Evolutionary conservation across 2,888 invertebrate genomes (phyloP), one percentile per base, ranked within the genome.

Genomic region (Clepsis dumicolana): DNA sequence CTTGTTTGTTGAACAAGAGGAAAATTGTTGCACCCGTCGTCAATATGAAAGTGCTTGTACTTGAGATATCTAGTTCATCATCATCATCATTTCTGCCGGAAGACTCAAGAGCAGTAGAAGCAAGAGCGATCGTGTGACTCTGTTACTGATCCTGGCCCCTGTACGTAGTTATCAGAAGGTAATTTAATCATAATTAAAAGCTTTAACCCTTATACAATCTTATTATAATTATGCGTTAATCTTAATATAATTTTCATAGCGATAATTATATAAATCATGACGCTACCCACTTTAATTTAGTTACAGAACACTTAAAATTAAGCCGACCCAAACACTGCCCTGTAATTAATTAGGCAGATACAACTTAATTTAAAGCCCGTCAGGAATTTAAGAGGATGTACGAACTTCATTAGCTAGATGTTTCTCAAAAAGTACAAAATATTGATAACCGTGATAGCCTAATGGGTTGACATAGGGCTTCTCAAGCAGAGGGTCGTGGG

Each of bases 291-390:
- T 41, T 41, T 41, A n/a, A 48, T 48, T 21, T 48, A 48, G 48
- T 48, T 48, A 21, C 18, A 35, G 24, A 32, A 18, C 21, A 56
- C 35, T 35, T 56, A 16, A 16, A 59, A 59, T 59, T 27, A 35
- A 25, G 14, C 56, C 27, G 38, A 41, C 44, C 35, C n/a, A 29
- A 62, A 41, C 50, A 50, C 27, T 59, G 41, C 41, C 41, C 25
- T 16, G n/a, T 52, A 52, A 59, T 59, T 44, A 66, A 63, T 63
- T 63, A 67, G 50, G 24, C 29, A 50, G 21, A 18, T 29, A 29
- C 48, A 4, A 41, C 29, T 56, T 56, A 52, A 50, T 67, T 50
- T 44, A 5, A 50, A 63, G 35, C 24, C 62, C 56, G 56, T 50
- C 57, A 56, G 62, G 67, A 67, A 62, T 48, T 61, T 5, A 24